These are phyloP conservation scores for Diceros bicornis DNA, from an alignment of 2,797 vertebrate species.

Conservation along the genomic window DNA sequence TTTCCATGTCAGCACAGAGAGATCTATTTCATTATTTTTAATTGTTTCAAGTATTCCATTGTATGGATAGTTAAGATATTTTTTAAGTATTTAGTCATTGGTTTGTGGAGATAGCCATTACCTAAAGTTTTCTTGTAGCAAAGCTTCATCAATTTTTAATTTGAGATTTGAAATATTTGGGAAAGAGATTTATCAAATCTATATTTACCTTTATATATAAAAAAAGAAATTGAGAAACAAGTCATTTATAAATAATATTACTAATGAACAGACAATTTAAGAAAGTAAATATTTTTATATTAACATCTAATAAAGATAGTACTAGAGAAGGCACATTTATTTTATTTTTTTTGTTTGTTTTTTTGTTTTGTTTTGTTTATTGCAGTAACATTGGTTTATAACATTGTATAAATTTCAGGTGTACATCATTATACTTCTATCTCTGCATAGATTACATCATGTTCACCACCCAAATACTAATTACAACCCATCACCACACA, in stretches of 20 bases:
- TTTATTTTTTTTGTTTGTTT: too few species aligned
- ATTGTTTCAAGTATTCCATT: background rate
- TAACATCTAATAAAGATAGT: background rate
- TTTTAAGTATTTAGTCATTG: background rate
- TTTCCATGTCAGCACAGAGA: background rate
- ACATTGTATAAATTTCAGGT: too few species aligned
- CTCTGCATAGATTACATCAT: too few species aligned
- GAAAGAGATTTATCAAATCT: background rate
- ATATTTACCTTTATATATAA: background rate
- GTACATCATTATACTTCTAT: too few species aligned
- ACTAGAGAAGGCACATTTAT: background rate
- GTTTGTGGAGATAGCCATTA: background rate
- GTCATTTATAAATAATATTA: background rate
- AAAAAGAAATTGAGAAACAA: background rate
- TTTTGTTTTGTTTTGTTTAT: too few species aligned
- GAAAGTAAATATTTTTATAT: background rate
- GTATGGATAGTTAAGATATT: background rate
- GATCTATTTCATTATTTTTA: background rate
- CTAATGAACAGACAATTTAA: background rate
- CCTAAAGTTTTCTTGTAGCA: background rate
- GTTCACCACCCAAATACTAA: too few species aligned
- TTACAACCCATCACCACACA: too few species aligned
- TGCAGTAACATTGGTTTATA: too few species aligned
- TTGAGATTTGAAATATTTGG: background rate
- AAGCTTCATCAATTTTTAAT: background rate